Conservation (phyloP, 2,888 invertebrate genomes). For the Endomychus coccineus region DNA sequence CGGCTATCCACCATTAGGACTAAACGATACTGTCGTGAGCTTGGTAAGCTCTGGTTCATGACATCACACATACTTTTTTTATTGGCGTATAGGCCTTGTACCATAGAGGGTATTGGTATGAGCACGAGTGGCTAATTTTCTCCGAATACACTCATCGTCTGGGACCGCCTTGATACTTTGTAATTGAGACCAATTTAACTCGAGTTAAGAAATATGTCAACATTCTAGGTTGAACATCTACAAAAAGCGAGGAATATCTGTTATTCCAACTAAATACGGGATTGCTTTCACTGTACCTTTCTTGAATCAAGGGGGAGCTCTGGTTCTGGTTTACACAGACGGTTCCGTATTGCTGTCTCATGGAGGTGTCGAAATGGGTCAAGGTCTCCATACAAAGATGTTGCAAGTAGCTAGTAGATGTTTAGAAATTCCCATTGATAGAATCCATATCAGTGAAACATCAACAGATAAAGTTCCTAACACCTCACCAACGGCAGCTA, state of each 20-base stretch:
- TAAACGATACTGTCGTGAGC: too few species aligned
- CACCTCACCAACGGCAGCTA: slow-evolving; percentile 83
- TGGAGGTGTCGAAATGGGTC: slow-evolving; percentile 96
- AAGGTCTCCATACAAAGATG: slow-evolving; percentile 94
- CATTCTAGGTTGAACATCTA: slow-evolving; percentile 63
- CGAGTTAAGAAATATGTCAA: too few species aligned
- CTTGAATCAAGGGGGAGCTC: slow-evolving; percentile 80
- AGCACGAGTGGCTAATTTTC: too few species aligned
- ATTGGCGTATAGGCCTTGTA: too few species aligned
- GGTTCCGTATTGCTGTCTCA: slow-evolving; percentile 84
- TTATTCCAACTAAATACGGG: slow-evolving; percentile 80
- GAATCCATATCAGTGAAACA: slow-evolving; percentile 77
- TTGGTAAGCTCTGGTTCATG: too few species aligned
- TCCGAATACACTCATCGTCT: too few species aligned
- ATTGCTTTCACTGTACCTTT: slow-evolving; percentile 70
- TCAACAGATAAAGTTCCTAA: slow-evolving; percentile 89
- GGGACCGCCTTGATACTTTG: too few species aligned
- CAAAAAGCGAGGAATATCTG: slow-evolving; percentile 76
- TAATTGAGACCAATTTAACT: too few species aligned
- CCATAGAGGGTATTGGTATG: too few species aligned
- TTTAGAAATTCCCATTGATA: slow-evolving; percentile 60
- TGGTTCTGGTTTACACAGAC: slow-evolving; percentile 79
- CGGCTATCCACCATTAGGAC: too few species aligned
- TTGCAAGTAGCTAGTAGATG: slow-evolving; percentile 78
- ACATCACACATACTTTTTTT: too few species aligned